Evolutionary conservation across 1,140 invertebrate genomes (phyloP), one percentile per base, ranked within the genome.

Genomic region (Drosophila paulistorum): DNA sequence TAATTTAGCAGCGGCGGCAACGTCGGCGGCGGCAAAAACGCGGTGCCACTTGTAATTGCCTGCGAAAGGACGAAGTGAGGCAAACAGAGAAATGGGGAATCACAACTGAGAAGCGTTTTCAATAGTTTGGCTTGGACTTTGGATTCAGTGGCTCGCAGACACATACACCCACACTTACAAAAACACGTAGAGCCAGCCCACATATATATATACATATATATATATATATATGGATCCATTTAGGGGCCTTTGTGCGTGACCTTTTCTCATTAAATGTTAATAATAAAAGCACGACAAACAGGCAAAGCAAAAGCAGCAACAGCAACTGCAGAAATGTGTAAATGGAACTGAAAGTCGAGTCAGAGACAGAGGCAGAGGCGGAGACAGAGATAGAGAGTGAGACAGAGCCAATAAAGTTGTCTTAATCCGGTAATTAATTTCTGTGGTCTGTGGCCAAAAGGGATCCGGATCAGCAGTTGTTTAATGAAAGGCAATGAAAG

Each of bases 371-470:
- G 1, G 14, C 17, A 14, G 20, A 17, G 45, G 6, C 37, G 26
- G 39, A 33, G 26, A 23, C 39, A 37, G 62, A 51, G 26, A 55
- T 14, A 45, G 37, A 26, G 17, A 63, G 45, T 23, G 45, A 26
- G 54, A 26, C 33, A 39, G 54, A 33, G 48, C 62, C 85, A 84
- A 84, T 87, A 85, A 87, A 87, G 85, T 89, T 87, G 81, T 81
- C 85, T 84, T 81, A 87, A 87, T 87, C 84, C 77, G 77, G 84
- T 87, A 87, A 87, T 89, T 87, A 87, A 89, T 89, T 87, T 89
- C 74, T 84, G 84, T 86, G 80, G 84, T 83, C 70, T 54, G 30
- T 39, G 61, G 54, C 30, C 54, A 55, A 64, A 42, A 26, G 54
- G 6, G 26, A 20, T 35, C 14, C 7, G 41, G 9, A 37, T 61